Conservation (phyloP, 1,140 invertebrate species). For the Nephila pilipes region DNA sequence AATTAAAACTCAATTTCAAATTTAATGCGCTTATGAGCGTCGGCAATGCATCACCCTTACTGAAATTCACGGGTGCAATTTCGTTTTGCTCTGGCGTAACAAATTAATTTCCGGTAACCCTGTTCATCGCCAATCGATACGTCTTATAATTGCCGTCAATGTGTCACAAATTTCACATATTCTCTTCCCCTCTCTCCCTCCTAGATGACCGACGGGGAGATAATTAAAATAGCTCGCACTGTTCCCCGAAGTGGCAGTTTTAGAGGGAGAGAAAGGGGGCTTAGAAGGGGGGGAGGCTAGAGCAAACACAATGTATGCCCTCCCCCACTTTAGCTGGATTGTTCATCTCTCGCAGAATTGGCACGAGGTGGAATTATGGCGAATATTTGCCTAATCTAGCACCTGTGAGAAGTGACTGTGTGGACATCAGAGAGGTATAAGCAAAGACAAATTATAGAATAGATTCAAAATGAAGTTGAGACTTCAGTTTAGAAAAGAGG, state of each 20-base stretch:
- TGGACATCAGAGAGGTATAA: not conserved
- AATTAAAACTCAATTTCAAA: slow-evolving; percentile 28
- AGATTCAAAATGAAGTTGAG: too few relatives aligned
- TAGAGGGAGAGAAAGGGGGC: not conserved
- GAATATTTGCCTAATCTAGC: slow-evolving; percentile 41
- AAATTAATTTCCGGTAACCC: slow-evolving; percentile 57
- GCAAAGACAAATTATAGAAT: not conserved
- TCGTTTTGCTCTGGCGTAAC: slow-evolving; percentile 6
- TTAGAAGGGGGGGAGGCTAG: not conserved
- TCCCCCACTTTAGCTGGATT: not conserved
- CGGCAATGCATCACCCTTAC: not conserved
- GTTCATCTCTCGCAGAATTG: slow-evolving; percentile 6
- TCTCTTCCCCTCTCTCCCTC: not conserved
- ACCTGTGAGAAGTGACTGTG: slow-evolving; percentile 8
- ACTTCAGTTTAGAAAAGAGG: too few relatives aligned
- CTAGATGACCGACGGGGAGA: slow-evolving; percentile 54
- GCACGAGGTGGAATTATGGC: not conserved
- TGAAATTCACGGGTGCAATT: not conserved
- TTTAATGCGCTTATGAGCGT: not conserved
- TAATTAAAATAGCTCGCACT: slow-evolving; percentile 65
- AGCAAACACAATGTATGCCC: slow-evolving; percentile 47
- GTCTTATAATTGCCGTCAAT: slow-evolving; percentile 73
- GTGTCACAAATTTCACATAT: slow-evolving; percentile 71
- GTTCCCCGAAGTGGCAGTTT: slow-evolving; percentile 9
- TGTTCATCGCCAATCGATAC: slow-evolving; percentile 60